Percentiles rank a stretch among this genome's conserved stretches.
Evolutionary conservation across 2,113 vertebrate species (phyloP).

Genomic region (Archilochus colubris): DNA sequence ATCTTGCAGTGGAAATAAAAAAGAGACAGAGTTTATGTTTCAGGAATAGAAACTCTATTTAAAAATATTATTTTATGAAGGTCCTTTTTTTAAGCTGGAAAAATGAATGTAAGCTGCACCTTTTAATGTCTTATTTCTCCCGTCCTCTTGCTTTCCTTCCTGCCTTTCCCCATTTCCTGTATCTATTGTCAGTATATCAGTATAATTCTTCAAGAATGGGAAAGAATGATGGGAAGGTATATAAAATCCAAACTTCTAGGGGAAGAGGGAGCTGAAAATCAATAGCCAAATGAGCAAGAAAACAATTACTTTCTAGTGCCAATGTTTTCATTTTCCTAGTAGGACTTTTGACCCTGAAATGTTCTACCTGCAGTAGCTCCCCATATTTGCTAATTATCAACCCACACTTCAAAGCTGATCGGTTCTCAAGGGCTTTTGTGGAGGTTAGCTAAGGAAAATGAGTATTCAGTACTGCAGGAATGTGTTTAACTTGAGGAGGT

Average conservation of each 20-base stretch:
- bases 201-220: neutral
- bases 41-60: neutral
- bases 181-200: neutral
- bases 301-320: conserved; percentile 57
- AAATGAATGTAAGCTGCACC: neutral
- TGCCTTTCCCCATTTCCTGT: neutral
- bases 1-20: neutral
- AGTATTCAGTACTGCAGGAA: conserved; percentile 13
- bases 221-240: neutral
- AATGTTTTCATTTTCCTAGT: conserved; percentile 54
- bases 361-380: conserved; percentile 54
- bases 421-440: conserved; percentile 53
- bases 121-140: neutral
- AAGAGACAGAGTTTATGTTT: neutral
- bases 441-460: conserved; percentile 61
- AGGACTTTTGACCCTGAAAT: conserved; percentile 63
- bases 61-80: neutral
- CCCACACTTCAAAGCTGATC: conserved; percentile 51
- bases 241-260: neutral
- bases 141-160: neutral
- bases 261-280: conserved; percentile 9
- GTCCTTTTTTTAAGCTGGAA: neutral
- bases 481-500: conserved; percentile 54
- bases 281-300: conserved; percentile 43
- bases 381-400: conserved; percentile 65